Conservation (phyloP, 2,888 invertebrate species). For the Siphlonurus alternatus region DNA sequence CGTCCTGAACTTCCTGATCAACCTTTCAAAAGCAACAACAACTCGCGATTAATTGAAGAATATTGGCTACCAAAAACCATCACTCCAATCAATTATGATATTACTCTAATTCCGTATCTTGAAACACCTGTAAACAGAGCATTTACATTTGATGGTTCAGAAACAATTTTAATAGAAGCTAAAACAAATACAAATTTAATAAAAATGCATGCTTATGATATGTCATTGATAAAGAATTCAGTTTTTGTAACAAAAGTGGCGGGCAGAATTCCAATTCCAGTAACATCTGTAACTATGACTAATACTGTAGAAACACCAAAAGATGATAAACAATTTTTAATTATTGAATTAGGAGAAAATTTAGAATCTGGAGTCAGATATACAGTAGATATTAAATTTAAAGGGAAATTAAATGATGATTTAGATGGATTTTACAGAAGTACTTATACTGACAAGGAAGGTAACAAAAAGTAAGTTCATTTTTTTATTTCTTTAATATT, state of each 20-base stretch:
- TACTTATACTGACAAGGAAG: constrained; percentile 17
- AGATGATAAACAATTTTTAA: constrained; percentile 33
- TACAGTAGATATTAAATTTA: constrained; percentile 35
- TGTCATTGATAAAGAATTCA: neutral
- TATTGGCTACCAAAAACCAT: neutral
- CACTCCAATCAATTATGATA: neutral
- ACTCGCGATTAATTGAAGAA: neutral
- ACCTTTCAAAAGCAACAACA: neutral
- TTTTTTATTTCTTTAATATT: no score
- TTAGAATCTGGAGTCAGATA: constrained; percentile 28
- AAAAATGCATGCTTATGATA: neutral
- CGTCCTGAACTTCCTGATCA: neutral
- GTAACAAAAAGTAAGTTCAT: neutral
- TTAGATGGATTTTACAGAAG: constrained; percentile 39
- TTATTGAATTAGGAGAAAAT: constrained; percentile 25
- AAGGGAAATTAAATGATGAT: constrained; percentile 35
- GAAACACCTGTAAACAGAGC: neutral
- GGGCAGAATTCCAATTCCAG: neutral
- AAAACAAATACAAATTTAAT: neutral
- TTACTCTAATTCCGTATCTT: neutral
- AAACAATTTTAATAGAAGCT: neutral
- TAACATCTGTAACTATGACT: neutral
- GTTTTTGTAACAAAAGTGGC: neutral
- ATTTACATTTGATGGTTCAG: neutral
- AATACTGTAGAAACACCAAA: no score